Percentiles rank a stretch among this genome's conserved stretches.
These are phyloP conservation scores for Agrotis clavis DNA, from an alignment of 2,888 invertebrate genomes.

Conservation along the genomic window DNA sequence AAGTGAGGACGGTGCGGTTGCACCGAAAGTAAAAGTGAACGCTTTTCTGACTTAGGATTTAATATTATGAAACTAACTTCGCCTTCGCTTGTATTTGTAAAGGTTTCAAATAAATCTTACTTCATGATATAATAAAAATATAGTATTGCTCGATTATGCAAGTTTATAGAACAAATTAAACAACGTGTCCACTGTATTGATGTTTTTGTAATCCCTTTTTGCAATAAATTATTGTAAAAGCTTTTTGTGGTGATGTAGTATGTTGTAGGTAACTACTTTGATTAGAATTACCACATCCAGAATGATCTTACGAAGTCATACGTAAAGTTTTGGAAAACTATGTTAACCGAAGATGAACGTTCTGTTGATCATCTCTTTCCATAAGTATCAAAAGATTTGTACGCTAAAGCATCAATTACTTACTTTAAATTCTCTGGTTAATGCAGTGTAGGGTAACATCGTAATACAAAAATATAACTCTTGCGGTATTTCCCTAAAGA, in stretches of 20 bases:
- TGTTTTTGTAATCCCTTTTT: constrained; percentile 39
- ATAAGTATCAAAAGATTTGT: background rate
- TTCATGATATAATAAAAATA: constrained; percentile 26
- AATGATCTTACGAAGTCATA: constrained; percentile 7
- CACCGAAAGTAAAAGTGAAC: constrained; percentile 88
- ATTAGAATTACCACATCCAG: background rate
- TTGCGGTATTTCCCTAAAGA: constrained; percentile 34
- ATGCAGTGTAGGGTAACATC: background rate
- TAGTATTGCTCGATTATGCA: constrained; percentile 44
- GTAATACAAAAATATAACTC: constrained; percentile 10
- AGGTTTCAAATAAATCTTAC: constrained; percentile 46
- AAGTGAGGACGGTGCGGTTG: constrained; percentile 80
- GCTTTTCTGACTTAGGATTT: constrained; percentile 78
- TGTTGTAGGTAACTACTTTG: background rate
- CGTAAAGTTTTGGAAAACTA: background rate
- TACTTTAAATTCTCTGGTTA: background rate
- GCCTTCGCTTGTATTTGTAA: constrained; percentile 54
- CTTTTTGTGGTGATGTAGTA: constrained; percentile 17
- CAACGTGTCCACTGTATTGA: background rate
- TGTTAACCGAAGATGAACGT: no score
- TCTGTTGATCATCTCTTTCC: no score
- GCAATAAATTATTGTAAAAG: constrained; percentile 9
- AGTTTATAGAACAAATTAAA: constrained; percentile 35
- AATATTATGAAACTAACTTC: constrained; percentile 75
- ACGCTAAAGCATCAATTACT: background rate